phyloP scores from a whole-genome alignment of 1,140 invertebrate genomes.

The Teleogryllus occipitalis region DNA sequence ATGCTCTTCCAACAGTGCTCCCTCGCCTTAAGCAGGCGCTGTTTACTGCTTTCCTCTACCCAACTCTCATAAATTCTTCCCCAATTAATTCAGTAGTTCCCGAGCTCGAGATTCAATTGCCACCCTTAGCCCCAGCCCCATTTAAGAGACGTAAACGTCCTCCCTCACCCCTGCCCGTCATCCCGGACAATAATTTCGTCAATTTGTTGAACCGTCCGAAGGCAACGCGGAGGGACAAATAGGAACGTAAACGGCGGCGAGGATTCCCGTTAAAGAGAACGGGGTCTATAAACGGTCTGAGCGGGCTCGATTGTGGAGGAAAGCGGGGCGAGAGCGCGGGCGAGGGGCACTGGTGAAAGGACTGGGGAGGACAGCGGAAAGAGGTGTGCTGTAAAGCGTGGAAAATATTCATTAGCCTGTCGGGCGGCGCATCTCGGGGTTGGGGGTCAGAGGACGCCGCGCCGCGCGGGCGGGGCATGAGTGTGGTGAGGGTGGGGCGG shows the following conservation, averaged over 20 bases:
- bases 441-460: not conserved
- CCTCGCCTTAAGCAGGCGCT: not conserved
- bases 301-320: not conserved
- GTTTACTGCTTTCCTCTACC: not conserved
- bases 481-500: not conserved
- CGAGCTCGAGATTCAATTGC: not conserved
- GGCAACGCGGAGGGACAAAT: not conserved
- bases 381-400: not conserved
- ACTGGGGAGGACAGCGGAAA: not conserved
- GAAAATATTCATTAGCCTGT: constrained; percentile 1
- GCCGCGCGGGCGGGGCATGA: too few species aligned
- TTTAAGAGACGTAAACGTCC: not conserved
- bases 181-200: not conserved
- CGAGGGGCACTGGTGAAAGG: too few species aligned
- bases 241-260: not conserved
- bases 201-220: not conserved
- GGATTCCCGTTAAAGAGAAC: not conserved
- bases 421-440: not conserved
- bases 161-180: not conserved
- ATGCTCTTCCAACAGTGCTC: too few species aligned
- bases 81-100: not conserved
- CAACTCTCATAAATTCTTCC: not conserved
- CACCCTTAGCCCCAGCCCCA: not conserved
- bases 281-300: not conserved
- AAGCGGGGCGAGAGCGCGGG: not conserved